Percentiles rank a stretch among this genome's conserved stretches.
Conservation (phyloP, 2,113 vertebrate genomes). For the Scomber japonicus region DNA sequence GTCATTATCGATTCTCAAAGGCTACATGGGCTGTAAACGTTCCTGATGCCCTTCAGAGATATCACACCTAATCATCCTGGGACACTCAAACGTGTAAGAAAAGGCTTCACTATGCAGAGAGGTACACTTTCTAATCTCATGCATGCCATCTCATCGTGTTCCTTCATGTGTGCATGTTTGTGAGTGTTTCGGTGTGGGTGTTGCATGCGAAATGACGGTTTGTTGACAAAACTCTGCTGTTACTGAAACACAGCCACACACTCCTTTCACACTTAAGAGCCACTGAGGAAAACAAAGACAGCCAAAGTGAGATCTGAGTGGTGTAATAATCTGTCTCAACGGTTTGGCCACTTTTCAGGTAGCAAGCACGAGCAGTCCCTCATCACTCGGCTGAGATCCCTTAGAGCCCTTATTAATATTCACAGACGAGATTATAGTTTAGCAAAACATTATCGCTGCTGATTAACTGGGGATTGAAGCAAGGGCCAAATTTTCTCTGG, state of each 20-base stretch:
- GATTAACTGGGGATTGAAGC: slow-evolving; percentile 61
- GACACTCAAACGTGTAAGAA: slow-evolving; percentile 46
- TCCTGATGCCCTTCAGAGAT: slow-evolving; percentile 74
- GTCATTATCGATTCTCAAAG: slow-evolving; percentile 79
- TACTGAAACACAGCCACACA: slow-evolving; percentile 44
- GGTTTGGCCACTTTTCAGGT: slow-evolving; percentile 47
- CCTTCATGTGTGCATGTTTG: slow-evolving; percentile 19
- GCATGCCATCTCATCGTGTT: slow-evolving; percentile 35
- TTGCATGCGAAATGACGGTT: slow-evolving; percentile 54
- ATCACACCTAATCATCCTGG: slow-evolving; percentile 70
- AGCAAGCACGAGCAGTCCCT: slow-evolving; percentile 38
- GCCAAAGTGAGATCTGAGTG: slow-evolving; percentile 56
- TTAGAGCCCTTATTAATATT: slow-evolving; percentile 71
- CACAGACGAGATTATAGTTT: slow-evolving; percentile 66
- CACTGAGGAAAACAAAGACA: slow-evolving; percentile 56
- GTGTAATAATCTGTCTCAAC: slow-evolving; percentile 47
- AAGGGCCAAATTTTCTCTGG: slow-evolving; percentile 51
- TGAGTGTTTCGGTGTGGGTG: not conserved
- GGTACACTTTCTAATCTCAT: slow-evolving; percentile 30
- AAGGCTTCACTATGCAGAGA: slow-evolving; percentile 35
- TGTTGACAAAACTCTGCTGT: slow-evolving; percentile 61
- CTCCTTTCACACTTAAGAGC: slow-evolving; percentile 52
- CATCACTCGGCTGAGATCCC: slow-evolving; percentile 51
- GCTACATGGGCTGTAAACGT: slow-evolving; percentile 65
- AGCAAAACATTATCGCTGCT: slow-evolving; percentile 70